Percentiles rank a stretch among this genome's conserved stretches.
phyloP scores from a whole-genome alignment of 2,113 vertebrate genomes.

The Rafetus swinhoei region DNA sequence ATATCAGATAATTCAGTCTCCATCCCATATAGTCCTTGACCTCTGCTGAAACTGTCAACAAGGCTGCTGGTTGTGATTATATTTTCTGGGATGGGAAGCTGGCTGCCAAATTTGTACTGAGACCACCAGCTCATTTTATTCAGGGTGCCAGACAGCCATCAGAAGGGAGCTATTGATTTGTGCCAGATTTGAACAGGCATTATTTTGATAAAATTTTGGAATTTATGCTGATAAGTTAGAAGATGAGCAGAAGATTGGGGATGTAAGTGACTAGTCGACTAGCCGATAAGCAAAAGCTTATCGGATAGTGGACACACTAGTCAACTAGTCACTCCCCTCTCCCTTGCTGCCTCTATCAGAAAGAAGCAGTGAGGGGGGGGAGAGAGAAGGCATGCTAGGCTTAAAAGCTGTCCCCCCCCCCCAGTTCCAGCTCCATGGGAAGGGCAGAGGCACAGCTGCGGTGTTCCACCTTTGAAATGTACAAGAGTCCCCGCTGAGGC shows the following conservation, averaged over 20 bases:
- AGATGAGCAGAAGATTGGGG: neutral
- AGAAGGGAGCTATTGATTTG: neutral
- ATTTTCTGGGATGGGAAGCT: constrained; percentile 3
- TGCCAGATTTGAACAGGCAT: neutral
- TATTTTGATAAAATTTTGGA: neutral
- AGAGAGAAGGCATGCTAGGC: no score
- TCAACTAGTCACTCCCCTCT: no score
- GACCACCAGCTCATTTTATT: neutral
- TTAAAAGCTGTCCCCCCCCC: no score
- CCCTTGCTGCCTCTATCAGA: no score
- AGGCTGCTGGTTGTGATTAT: neutral
- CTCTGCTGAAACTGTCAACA: constrained; percentile 23
- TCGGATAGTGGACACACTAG: no score
- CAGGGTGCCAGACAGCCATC: neutral
- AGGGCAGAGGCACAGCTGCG: no score
- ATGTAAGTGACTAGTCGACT: neutral
- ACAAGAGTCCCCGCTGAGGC: no score
- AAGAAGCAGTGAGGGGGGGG: no score
- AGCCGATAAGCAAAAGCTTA: no score
- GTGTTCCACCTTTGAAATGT: no score
- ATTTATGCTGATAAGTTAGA: neutral
- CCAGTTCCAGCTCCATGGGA: no score
- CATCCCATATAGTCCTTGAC: neutral
- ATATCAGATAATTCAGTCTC: neutral
- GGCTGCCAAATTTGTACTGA: neutral